These are phyloP conservation scores for Macrophya alboannulata DNA, from an alignment of 2,888 invertebrate genomes.

Conservation along the genomic window DNA sequence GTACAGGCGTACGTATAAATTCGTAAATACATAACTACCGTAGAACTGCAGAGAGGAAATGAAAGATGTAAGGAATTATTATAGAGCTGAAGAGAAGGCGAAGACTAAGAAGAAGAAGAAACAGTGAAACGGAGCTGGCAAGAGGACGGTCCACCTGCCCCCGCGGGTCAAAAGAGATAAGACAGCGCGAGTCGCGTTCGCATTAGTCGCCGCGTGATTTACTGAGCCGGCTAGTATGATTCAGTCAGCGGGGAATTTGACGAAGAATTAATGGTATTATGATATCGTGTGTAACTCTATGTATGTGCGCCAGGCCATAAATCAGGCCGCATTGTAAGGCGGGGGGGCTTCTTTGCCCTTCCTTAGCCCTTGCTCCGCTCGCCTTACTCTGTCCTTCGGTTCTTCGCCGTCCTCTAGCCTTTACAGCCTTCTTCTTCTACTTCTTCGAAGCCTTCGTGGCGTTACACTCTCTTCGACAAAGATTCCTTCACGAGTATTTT, in stretches of 20 bases:
- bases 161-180: conserved; percentile 75
- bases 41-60: conserved; percentile 30
- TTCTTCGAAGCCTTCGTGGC: conserved; percentile 51
- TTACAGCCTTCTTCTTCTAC: conserved; percentile 77
- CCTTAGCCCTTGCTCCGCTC: conserved; percentile 81
- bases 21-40: not conserved
- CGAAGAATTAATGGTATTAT: conserved; percentile 80
- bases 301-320: conserved; percentile 78
- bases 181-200: conserved; percentile 75
- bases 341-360: conserved; percentile 81
- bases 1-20: not conserved
- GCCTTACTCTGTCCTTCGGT: conserved; percentile 83
- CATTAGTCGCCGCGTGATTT: conserved; percentile 79
- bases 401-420: conserved; percentile 81
- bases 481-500: conserved; percentile 8
- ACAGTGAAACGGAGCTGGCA: conserved; percentile 61
- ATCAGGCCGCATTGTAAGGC: conserved; percentile 79
- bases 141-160: conserved; percentile 74
- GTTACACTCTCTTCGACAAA: conserved; percentile 55
- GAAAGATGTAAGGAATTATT: conserved; percentile 30
- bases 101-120: conserved; percentile 53
- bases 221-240: conserved; percentile 78
- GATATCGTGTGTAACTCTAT: conserved; percentile 80
- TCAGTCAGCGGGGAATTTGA: conserved; percentile 80
- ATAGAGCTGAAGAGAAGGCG: conserved; percentile 47